A percentile compares a stretch with the other conserved stretches of the same genome.
phyloP scores from a whole-genome alignment of 23 tunicate genomes.

The Ciona savignyi region DNA sequence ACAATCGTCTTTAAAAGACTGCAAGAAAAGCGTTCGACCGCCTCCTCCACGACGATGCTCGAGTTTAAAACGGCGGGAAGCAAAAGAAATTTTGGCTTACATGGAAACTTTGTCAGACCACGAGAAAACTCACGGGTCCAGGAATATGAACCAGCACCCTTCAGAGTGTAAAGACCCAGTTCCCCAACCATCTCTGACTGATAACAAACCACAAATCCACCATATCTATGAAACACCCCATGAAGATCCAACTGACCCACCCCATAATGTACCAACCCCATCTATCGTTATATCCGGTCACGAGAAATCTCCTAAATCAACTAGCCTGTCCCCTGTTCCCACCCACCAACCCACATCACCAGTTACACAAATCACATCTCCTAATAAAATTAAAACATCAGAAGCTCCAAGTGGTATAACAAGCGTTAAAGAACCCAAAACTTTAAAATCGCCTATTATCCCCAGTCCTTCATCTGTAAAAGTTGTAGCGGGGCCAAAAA shows the following conservation, averaged over 20 bases:
- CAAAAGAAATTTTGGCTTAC: slow-evolving; percentile 44
- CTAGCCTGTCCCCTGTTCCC: neutral
- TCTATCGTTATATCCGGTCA: neutral
- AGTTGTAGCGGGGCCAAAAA: neutral
- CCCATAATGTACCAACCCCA: too few relatives aligned
- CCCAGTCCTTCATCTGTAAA: neutral
- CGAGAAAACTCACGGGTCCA: neutral
- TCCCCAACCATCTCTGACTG: neutral
- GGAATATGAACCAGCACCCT: neutral
- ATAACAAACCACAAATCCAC: neutral
- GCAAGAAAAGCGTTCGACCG: slow-evolving; percentile 20
- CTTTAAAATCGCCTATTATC: too few relatives aligned
- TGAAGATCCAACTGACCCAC: neutral
- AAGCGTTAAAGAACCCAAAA: neutral
- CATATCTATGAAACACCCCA: neutral
- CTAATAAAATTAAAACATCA: neutral
- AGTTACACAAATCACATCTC: neutral
- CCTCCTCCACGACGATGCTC: slow-evolving; percentile 67
- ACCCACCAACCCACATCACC: neutral
- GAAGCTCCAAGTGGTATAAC: neutral
- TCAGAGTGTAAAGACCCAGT: neutral
- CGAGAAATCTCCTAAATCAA: neutral
- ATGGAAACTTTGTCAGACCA: slow-evolving; percentile 44
- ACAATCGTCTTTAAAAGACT: slow-evolving; percentile 1
- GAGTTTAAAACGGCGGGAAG: slow-evolving; percentile 39